These are phyloP conservation scores for Muscicapa striata DNA, from an alignment of 2,797 vertebrate genomes.

Conservation along the genomic window DNA sequence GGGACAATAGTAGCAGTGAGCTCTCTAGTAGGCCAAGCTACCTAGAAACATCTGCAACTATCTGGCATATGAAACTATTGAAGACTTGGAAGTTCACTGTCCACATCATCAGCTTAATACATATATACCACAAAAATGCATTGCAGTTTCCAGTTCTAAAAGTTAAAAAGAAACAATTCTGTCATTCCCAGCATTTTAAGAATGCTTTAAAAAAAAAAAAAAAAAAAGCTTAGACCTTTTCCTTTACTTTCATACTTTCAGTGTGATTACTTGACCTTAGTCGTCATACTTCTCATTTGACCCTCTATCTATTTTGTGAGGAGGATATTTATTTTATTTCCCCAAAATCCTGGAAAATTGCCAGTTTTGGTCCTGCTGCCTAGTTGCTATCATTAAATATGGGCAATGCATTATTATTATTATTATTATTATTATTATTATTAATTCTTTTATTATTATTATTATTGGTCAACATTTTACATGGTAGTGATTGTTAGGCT, in stretches of 20 bases:
- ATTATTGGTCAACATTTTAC: not conserved
- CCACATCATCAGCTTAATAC: slow-evolving; percentile 14
- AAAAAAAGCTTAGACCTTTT: not conserved
- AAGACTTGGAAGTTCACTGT: not conserved
- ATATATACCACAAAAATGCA: not conserved
- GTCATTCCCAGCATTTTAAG: not conserved
- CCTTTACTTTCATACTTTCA: not conserved
- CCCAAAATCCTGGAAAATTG: not conserved
- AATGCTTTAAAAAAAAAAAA: not conserved
- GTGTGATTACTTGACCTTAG: not conserved
- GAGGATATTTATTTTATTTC: not conserved
- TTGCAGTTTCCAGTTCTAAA: not conserved
- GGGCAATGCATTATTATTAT: not conserved
- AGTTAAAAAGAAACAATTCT: not conserved
- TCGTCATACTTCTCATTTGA: not conserved
- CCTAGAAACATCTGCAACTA: slow-evolving; percentile 20
- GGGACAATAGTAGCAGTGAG: not conserved
- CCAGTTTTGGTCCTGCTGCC: not conserved
- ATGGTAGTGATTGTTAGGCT: not conserved
- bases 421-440: not conserved
- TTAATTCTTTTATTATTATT: not conserved
- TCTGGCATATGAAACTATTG: not conserved
- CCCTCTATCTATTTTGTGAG: not conserved
- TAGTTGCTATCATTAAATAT: not conserved
- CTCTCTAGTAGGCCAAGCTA: not conserved